Conservation (phyloP, 2,113 vertebrate species). For the Halcyon senegalensis region DNA sequence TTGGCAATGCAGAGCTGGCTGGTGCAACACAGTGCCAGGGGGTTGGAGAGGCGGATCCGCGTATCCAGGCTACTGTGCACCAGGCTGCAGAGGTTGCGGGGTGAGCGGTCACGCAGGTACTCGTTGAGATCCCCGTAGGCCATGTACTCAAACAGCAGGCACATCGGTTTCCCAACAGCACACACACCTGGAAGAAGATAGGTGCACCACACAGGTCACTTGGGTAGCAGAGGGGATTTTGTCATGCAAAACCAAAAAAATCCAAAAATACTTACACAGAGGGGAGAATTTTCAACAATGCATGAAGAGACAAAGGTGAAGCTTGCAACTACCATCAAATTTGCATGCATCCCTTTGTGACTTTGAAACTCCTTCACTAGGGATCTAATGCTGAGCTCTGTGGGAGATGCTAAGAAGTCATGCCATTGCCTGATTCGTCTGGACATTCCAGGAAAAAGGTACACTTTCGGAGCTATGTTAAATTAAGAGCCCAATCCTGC, state of each 20-base stretch:
- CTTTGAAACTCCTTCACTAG: neutral
- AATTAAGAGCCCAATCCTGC: neutral
- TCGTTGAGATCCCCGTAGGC: slow-evolving; percentile 94
- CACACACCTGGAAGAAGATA: slow-evolving; percentile 85
- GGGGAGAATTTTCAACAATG: neutral
- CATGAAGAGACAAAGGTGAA: neutral
- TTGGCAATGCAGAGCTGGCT: slow-evolving; percentile 92
- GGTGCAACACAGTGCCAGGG: slow-evolving; percentile 76
- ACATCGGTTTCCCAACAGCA: slow-evolving; percentile 97
- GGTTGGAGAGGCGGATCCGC: slow-evolving; percentile 70
- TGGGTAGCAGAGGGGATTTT: neutral
- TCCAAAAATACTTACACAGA: neutral
- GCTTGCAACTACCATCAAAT: neutral
- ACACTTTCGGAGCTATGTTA: neutral
- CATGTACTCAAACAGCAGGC: slow-evolving; percentile 98
- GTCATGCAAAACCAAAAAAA: neutral
- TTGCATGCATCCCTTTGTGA: neutral
- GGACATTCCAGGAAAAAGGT: neutral
- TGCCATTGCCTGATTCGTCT: neutral
- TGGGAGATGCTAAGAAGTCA: neutral
- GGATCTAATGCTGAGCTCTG: neutral
- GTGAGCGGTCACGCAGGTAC: slow-evolving; percentile 87
- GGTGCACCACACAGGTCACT: neutral
- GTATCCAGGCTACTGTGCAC: slow-evolving; percentile 74
- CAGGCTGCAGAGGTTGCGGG: slow-evolving; percentile 78